phyloP scores from a whole-genome alignment of 2,797 vertebrate genomes.

The Bucorvus abyssinicus region DNA sequence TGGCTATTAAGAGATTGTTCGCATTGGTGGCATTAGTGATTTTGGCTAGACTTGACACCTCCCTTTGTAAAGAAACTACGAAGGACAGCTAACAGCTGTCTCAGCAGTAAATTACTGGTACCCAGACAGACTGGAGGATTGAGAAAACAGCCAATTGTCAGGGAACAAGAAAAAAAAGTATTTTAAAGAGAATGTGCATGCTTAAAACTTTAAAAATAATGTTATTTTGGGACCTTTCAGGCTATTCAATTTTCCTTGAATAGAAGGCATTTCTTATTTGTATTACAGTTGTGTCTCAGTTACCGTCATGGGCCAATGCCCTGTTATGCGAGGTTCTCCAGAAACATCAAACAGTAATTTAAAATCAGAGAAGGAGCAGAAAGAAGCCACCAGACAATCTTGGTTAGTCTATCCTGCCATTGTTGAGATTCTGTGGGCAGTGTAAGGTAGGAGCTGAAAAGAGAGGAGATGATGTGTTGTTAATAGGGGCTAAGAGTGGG shows the following conservation, averaged over 20 bases:
- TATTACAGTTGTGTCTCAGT: background rate
- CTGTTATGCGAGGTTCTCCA: background rate
- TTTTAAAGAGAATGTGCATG: background rate
- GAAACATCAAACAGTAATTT: background rate
- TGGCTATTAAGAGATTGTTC: background rate
- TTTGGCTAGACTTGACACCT: background rate
- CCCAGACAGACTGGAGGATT: background rate
- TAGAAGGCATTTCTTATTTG: background rate
- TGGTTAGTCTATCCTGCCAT: background rate
- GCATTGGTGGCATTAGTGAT: background rate
- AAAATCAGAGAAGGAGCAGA: background rate
- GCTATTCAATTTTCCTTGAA: background rate
- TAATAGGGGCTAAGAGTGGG: background rate
- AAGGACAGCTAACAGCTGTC: background rate
- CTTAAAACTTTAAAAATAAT: background rate
- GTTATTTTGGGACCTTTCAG: background rate
- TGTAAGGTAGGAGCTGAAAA: background rate
- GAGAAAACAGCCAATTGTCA: background rate
- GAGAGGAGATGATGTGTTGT: background rate
- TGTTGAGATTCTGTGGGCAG: background rate
- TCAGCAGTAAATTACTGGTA: background rate
- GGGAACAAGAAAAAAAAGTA: background rate
- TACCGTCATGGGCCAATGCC: background rate
- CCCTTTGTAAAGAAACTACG: background rate
- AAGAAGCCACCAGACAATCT: background rate